Evolutionary conservation across 2,888 invertebrate genomes (phyloP), one percentile per base, ranked within the genome.

Genomic region (Dorcus hopei): DNA sequence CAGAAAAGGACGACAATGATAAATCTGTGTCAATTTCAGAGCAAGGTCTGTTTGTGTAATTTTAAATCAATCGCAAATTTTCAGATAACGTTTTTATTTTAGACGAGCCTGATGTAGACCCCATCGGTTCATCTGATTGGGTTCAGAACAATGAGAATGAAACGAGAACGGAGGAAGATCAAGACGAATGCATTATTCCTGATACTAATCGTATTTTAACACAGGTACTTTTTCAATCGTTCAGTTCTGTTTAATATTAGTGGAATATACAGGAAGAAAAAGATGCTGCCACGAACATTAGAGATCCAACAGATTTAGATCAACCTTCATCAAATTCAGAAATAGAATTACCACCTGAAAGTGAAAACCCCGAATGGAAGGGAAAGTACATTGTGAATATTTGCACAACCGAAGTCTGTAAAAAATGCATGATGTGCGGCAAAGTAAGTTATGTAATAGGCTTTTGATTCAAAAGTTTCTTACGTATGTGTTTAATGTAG

Each of bases 161-260:
- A 40, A 43, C 43, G 16, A 50, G 53, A 9, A 51, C 47, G 6
- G 40, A 40, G 3, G 49, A 52, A 16, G 58, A 58, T 39, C 47
- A 38, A 9, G 59, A 59, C 26, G 57, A 59, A 33, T 88, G 87
- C 59, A 80, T 88, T 4, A 80, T 88, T 61, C 88, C 88, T 0
- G 88, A 88, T 69, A 86, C 86, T 0, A 86, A 86, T 58, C 80
- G 87, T 59, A 85, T 86, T 70, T 84, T 86, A 61, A 85, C 87
- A 0, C 87, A 87, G 45, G 45, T 45, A 45, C 9, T 6, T 14
- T 39, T 16, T n/a, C 16, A 45, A 11, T 52, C 11, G 14, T 42
- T 51, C 14, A 14, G 14, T 6, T 9, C 3, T 50, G 26, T 48
- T 26, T 39, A 40, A 23, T 43, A 42, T 39, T 54, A 9, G 49